phyloP scores from a whole-genome alignment of 2,888 invertebrate species.

The Abrostola tripartita region DNA sequence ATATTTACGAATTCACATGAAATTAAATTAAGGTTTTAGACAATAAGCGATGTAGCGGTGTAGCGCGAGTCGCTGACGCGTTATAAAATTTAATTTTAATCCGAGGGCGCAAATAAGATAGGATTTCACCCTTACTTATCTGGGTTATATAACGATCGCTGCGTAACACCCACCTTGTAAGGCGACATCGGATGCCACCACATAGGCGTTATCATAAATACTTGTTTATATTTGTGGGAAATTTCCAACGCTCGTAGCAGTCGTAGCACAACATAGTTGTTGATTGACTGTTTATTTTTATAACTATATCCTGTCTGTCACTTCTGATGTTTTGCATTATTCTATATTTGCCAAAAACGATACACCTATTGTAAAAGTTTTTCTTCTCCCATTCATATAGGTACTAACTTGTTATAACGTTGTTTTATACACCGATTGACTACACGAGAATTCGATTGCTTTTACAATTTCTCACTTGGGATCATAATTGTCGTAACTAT shows the following conservation, averaged over 20 bases:
- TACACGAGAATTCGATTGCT: slow-evolving; percentile 17
- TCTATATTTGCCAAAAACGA: too few species aligned
- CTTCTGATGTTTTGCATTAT: too few species aligned
- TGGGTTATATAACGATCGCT: slow-evolving; percentile 69
- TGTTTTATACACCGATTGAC: background rate
- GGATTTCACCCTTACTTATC: slow-evolving; percentile 83
- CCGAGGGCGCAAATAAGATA: slow-evolving; percentile 82
- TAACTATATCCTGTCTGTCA: too few species aligned
- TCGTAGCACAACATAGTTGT: background rate
- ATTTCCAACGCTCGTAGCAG: background rate
- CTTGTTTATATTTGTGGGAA: slow-evolving; percentile 31
- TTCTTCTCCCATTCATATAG: too few species aligned
- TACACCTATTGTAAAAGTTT: too few species aligned
- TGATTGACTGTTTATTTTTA: slow-evolving; percentile 18
- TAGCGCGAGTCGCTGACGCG: slow-evolving; percentile 75
- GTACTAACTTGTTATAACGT: too few species aligned
- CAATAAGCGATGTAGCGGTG: slow-evolving; percentile 71
- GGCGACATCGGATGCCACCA: slow-evolving; percentile 59
- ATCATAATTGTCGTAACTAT: slow-evolving; percentile 6
- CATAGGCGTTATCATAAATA: slow-evolving; percentile 49
- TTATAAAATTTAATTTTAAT: slow-evolving; percentile 86
- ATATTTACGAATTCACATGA: slow-evolving; percentile 76
- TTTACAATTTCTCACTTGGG: background rate
- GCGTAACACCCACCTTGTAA: slow-evolving; percentile 59
- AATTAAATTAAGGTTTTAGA: slow-evolving; percentile 80